Evolutionary conservation across 1,140 invertebrate genomes (phyloP), one percentile per base, ranked within the genome.

Genomic region (Zaprionus lachaisei): DNA sequence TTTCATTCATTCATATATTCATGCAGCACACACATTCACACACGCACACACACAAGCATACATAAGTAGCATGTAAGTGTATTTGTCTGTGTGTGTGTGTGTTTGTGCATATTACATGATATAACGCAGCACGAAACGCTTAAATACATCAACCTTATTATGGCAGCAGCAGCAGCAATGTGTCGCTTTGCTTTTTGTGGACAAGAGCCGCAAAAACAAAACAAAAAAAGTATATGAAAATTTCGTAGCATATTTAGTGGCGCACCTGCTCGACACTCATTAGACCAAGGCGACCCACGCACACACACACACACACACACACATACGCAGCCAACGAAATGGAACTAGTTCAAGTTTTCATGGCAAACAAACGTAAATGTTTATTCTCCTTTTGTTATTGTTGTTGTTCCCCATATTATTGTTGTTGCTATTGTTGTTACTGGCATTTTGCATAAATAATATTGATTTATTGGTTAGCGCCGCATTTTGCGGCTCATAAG

Each of bases 361-460:
- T 74, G 72, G 64, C 65, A 74, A 73, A 61, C 74, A 72, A 78
- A 69, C 71, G 76, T 63, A 69, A 70, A 69, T 78, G 65, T 78
- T 74, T 78, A 28, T 70, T 69, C 51, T 58, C 15, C 49, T 26
- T 57, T 26, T 9, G 28, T 31, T 31, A 2, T 56, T 26, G 44
- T 62, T 69, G 11, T 38, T 78, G 38, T 78, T 74, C 51, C 37
- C 17, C 38, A 26, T 49, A 17, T 57, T 26, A 26, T 62, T 69
- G 11, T 31, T 73, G 49, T 75, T 20, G 49, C 37, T 67, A 47
- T 58, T 47, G 5, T 57, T 66, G 49, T 80, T 73, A 72, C 62
- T 75, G 77, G 63, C 79, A 70, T 86, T 86, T 86, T 89, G 84
- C 84, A 87, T 87, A 87, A 87, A 87, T 87, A 89, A 87, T 87